These are phyloP conservation scores for Caenorhabditis sp. DNA, from an alignment of 2,888 invertebrate genomes.

Conservation along the genomic window DNA sequence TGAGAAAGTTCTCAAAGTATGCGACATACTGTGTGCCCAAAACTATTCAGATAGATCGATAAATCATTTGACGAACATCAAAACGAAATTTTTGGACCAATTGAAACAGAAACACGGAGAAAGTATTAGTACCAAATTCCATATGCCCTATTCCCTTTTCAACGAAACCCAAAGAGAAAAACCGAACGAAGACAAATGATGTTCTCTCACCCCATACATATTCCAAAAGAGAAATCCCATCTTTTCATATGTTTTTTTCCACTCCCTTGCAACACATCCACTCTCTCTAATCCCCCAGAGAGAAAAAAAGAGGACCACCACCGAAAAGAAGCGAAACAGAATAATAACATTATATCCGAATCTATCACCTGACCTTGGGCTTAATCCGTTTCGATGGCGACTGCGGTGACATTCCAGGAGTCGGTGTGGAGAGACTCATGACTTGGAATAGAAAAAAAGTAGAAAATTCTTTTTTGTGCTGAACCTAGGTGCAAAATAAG, in stretches of 20 bases:
- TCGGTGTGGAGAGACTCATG: constrained; percentile 36
- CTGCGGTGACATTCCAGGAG: constrained; percentile 23
- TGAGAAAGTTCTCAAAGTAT: no score
- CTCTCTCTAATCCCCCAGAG: constrained; percentile 38
- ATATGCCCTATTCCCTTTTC: neutral
- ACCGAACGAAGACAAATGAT: constrained; percentile 54
- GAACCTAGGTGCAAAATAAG: constrained; percentile 29
- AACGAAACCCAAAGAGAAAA: constrained; percentile 7
- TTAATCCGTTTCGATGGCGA: constrained; percentile 47
- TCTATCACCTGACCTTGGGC: constrained; percentile 45
- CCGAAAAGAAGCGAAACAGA: neutral
- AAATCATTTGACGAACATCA: no score
- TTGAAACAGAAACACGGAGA: neutral
- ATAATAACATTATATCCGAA: neutral
- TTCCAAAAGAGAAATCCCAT: no score
- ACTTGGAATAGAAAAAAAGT: neutral
- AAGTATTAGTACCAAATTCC: neutral
- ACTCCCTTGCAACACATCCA: constrained; percentile 17
- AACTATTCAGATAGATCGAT: no score
- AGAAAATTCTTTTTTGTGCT: neutral
- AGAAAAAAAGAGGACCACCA: neutral
- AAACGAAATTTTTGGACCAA: neutral
- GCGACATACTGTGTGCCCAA: no score
- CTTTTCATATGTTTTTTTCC: constrained; percentile 16
- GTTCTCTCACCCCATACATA: constrained; percentile 14